These are phyloP conservation scores for Plebejus argus DNA, from an alignment of 2,888 invertebrate genomes.

Conservation along the genomic window DNA sequence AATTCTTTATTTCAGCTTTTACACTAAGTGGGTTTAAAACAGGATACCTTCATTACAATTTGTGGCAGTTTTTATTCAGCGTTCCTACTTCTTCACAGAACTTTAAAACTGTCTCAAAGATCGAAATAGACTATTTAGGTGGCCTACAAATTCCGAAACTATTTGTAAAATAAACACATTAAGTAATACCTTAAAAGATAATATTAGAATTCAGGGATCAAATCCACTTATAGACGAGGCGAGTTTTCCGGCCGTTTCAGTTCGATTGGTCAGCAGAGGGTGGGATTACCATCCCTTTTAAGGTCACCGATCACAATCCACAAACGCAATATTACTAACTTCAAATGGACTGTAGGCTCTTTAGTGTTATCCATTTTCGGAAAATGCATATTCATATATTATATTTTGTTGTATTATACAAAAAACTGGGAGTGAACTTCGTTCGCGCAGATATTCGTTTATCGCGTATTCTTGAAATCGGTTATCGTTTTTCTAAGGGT, in stretches of 20 bases:
- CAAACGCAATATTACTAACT: constrained; percentile 42
- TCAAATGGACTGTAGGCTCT: constrained; percentile 37
- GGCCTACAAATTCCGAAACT: background rate
- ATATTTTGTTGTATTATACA: background rate
- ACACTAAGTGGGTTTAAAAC: too few relatives aligned
- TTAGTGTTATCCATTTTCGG: constrained; percentile 21
- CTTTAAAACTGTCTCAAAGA: background rate
- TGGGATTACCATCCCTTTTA: constrained; percentile 45
- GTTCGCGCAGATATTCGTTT: too few relatives aligned
- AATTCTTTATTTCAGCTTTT: too few relatives aligned
- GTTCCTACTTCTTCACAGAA: background rate
- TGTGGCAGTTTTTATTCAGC: background rate
- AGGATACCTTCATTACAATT: background rate
- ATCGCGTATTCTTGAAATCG: too few relatives aligned
- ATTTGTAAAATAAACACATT: constrained; percentile 9
- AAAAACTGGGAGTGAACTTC: background rate
- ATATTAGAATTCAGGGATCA: constrained; percentile 30
- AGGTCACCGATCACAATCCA: constrained; percentile 45
- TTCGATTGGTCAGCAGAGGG: constrained; percentile 39
- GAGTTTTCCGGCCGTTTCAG: constrained; percentile 35
- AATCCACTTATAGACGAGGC: constrained; percentile 35
- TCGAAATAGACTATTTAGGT: background rate
- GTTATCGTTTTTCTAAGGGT: too few relatives aligned
- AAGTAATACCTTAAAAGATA: constrained; percentile 22
- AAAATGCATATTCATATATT: constrained; percentile 2